A percentile compares a stretch with the other conserved stretches of the same genome.
Conservation (phyloP, 2,797 vertebrate species). For the Takifugu rubripes region DNA sequence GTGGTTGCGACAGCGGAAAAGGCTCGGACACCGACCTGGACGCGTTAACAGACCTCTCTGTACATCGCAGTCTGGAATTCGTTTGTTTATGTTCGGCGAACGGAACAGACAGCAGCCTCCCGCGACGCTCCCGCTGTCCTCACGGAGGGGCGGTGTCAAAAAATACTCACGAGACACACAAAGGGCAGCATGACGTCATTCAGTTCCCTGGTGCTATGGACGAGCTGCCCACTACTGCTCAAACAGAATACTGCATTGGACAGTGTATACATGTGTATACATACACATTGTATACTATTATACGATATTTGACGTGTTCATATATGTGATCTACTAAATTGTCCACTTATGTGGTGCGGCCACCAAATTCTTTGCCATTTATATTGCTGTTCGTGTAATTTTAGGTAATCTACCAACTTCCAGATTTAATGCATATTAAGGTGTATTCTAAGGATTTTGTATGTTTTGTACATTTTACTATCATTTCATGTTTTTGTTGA, state of each 20-base stretch:
- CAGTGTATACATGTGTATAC: too few species aligned
- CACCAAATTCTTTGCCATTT: too few species aligned
- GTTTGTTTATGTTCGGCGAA: constrained; percentile 70
- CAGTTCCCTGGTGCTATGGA: neutral
- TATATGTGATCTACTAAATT: too few species aligned
- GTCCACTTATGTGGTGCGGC: too few species aligned
- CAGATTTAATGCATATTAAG: too few species aligned
- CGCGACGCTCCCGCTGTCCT: constrained; percentile 40
- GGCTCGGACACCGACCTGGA: neutral
- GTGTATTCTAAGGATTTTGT: too few species aligned
- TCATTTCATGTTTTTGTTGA: too few species aligned
- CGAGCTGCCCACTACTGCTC: constrained; percentile 55
- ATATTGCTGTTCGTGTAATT: too few species aligned
- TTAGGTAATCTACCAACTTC: too few species aligned
- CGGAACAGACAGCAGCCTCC: constrained; percentile 16
- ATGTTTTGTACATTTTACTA: too few species aligned
- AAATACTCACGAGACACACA: constrained; percentile 61
- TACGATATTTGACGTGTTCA: too few species aligned
- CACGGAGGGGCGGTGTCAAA: constrained; percentile 70
- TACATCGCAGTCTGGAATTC: constrained; percentile 24
- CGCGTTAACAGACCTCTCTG: neutral
- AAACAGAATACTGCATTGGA: constrained; percentile 16
- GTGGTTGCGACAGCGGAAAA: constrained; percentile 22
- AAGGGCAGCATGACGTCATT: constrained; percentile 76
- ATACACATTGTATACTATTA: too few species aligned